A percentile compares a stretch with the other conserved stretches of the same genome.
These are phyloP conservation scores for Drusus annulatus DNA, from an alignment of 1,140 invertebrate species.

Conservation along the genomic window DNA sequence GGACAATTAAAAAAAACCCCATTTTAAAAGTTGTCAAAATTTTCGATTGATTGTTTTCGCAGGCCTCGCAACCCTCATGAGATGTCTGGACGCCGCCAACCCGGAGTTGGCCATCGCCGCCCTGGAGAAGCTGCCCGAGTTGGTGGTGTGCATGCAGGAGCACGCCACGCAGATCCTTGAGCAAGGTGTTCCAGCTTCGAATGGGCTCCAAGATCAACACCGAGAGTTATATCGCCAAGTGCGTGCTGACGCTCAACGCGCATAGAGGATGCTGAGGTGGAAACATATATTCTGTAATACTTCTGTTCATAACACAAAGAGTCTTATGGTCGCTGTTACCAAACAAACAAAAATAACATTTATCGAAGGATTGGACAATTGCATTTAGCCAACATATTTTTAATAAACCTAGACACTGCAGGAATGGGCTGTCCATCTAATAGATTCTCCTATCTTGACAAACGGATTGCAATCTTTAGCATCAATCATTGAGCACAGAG, in stretches of 20 bases:
- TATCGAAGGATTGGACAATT: too few species aligned
- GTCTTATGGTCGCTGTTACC: too few species aligned
- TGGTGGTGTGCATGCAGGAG: constrained; percentile 88
- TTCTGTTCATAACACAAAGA: too few species aligned
- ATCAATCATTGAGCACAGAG: too few species aligned
- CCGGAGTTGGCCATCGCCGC: constrained; percentile 85
- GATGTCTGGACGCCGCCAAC: constrained; percentile 84
- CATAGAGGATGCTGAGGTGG: constrained; percentile 81
- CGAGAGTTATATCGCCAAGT: constrained; percentile 83
- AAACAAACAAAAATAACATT: too few species aligned
- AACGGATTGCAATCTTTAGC: too few species aligned
- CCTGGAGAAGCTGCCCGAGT: constrained; percentile 87
- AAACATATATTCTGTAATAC: not conserved
- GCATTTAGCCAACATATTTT: too few species aligned
- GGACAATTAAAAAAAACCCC: too few species aligned
- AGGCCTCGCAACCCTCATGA: constrained; percentile 81
- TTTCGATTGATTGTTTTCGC: not conserved
- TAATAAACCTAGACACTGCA: too few species aligned
- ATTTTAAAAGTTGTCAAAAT: too few species aligned
- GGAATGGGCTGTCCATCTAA: too few species aligned
- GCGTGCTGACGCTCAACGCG: constrained; percentile 84
- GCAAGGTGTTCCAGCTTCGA: constrained; percentile 87
- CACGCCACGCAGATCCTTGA: constrained; percentile 83
- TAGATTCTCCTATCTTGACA: too few species aligned
- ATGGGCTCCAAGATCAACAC: constrained; percentile 86